Conservation (phyloP, 2,113 vertebrate genomes). For the Myotis brandtii region DNA sequence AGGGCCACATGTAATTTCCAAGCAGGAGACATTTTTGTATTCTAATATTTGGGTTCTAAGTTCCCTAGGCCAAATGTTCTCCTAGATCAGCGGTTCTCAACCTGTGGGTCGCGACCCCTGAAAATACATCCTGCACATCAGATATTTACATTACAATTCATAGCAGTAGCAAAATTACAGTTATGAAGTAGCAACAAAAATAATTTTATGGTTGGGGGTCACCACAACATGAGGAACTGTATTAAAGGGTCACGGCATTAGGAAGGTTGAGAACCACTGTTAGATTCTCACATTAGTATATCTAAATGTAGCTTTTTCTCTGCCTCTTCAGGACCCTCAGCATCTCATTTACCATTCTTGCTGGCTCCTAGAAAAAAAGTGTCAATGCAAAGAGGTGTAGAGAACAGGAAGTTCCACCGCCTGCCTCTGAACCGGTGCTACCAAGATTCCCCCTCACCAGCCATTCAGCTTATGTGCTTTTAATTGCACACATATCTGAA, state of each 20-base stretch:
- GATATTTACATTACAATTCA: no score
- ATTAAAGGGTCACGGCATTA: no score
- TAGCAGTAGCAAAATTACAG: no score
- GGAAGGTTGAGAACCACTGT: no score
- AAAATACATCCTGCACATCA: no score
- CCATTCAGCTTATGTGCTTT: constrained; percentile 58
- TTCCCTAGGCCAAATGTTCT: neutral
- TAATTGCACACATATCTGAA: constrained; percentile 38
- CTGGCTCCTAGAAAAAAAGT: neutral
- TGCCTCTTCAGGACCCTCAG: neutral
- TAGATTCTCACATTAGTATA: neutral
- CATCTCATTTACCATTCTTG: neutral
- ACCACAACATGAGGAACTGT: no score
- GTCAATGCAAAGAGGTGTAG: neutral
- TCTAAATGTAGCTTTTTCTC: neutral
- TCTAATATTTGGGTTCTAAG: neutral
- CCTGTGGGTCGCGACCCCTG: no score
- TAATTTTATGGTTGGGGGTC: no score
- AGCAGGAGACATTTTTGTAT: neutral
- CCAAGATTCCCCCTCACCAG: constrained; percentile 1
- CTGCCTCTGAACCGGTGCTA: neutral
- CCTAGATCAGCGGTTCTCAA: neutral
- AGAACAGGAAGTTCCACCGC: fast-evolving
- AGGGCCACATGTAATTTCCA: neutral
- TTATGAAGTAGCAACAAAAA: no score